Evolutionary conservation across 2,888 invertebrate species (phyloP), one percentile per base, ranked within the genome.

Genomic region (Pyrochroa serraticornis): DNA sequence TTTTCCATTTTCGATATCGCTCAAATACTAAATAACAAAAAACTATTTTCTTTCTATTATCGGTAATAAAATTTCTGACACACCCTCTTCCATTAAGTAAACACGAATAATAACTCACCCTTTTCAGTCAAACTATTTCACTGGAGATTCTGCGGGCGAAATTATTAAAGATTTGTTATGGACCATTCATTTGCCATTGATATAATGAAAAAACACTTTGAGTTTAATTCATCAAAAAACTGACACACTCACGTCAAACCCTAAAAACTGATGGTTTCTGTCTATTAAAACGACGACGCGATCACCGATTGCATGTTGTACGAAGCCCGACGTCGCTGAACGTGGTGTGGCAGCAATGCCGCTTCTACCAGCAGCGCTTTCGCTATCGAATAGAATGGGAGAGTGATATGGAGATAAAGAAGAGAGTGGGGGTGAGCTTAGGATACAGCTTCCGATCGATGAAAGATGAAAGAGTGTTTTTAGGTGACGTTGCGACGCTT

Each of bases 381-480:
- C 53, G 53, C 53, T 53, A 53, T 53, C 53, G 41, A 53, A 53
- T 22, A 22, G 22, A 22, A 22, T 41, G 42, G 43, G 43, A 50
- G 49, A 49, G 49, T 49, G 49, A 52, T 44, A 52, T 41, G 46
- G 39, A 39, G 53, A 53, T 53, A 53, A 53, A 53, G 14, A 39
- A 12, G 51, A 37, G 51, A 43, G 52, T 30, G 52, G n/a, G 37
- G 38, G 44, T 32, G 22, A 52, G 52, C 44, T 51, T 45, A 31
- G 3, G 36, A 33, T 30, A 31, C 53, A 53, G 53, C 53, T 53
- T 53, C 53, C 53, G 53, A 53, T 53, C 53, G 46, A 53, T 53
- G 39, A 38, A 43, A 30, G 46, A 53, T 53, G 39, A 38, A 43
- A 30, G 35, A 36, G 42, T 43, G 22, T 36, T 50, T 36, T 12